These are phyloP conservation scores for Zaprionus lachaisei DNA, from an alignment of 1,140 invertebrate genomes.

Conservation along the genomic window DNA sequence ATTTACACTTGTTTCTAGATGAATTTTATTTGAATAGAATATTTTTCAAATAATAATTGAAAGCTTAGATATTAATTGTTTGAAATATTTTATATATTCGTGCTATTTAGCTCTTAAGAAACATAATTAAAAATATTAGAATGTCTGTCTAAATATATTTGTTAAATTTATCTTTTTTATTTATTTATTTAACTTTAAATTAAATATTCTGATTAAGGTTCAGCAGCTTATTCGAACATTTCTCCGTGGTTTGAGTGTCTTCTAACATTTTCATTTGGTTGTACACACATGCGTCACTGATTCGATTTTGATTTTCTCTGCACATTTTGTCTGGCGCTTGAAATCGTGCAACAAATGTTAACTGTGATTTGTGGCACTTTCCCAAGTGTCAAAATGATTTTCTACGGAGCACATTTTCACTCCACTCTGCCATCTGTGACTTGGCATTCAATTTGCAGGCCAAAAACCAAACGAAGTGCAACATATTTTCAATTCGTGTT, in stretches of 20 bases:
- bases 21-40: too few relatives aligned
- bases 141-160: too few relatives aligned
- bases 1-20: too few relatives aligned
- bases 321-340: constrained; percentile 43
- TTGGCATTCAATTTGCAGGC: neutral
- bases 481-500: constrained; percentile 4
- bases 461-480: constrained; percentile 14
- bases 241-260: neutral
- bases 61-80: too few relatives aligned
- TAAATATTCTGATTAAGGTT: neutral
- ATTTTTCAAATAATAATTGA: too few relatives aligned
- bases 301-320: constrained; percentile 53
- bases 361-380: constrained; percentile 57
- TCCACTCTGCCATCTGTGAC: constrained; percentile 29
- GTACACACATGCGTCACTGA: constrained; percentile 41
- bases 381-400: constrained; percentile 52
- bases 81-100: too few relatives aligned
- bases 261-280: constrained; percentile 35
- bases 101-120: too few relatives aligned
- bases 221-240: neutral
- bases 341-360: constrained; percentile 54
- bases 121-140: too few relatives aligned
- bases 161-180: too few relatives aligned
- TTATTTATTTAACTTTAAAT: too few relatives aligned
- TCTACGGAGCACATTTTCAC: constrained; percentile 42